phyloP scores from a whole-genome alignment of 1,140 invertebrate species.

The Melipona quadrifasciata region DNA sequence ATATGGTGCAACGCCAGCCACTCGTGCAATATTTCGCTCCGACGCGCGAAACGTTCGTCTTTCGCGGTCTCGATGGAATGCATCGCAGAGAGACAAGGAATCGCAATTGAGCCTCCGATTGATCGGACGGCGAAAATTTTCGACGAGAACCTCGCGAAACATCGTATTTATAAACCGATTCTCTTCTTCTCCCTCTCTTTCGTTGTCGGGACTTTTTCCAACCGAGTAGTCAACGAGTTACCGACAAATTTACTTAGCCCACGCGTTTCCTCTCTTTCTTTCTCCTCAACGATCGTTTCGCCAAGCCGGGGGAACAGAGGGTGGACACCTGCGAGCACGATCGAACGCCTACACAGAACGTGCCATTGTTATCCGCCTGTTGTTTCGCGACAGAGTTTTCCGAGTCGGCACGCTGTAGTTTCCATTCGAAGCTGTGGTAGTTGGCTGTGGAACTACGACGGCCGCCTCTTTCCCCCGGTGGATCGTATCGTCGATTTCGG shows the following conservation, averaged over 20 bases:
- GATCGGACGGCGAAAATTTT: neutral
- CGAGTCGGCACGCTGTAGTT: slow-evolving; percentile 21
- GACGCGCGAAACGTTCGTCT: slow-evolving; percentile 21
- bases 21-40: neutral
- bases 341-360: slow-evolving; percentile 51
- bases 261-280: neutral
- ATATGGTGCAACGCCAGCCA: slow-evolving; percentile 17
- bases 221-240: neutral
- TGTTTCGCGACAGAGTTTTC: slow-evolving; percentile 52
- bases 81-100: slow-evolving; percentile 36
- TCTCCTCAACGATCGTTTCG: neutral
- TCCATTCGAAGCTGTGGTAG: slow-evolving; percentile 45
- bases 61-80: slow-evolving; percentile 28
- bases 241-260: neutral
- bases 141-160: neutral
- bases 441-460: slow-evolving; percentile 42
- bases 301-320: neutral
- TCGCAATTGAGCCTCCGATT: slow-evolving; percentile 30
- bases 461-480: slow-evolving; percentile 55
- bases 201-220: neutral
- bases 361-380: slow-evolving; percentile 48
- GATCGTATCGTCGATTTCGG: slow-evolving; percentile 67
- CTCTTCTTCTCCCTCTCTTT: too few species aligned
- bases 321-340: neutral
- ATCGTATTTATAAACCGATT: neutral